phyloP scores from a whole-genome alignment of 64 coral and sea anemone species.

The Stichodactyla helianthus region DNA sequence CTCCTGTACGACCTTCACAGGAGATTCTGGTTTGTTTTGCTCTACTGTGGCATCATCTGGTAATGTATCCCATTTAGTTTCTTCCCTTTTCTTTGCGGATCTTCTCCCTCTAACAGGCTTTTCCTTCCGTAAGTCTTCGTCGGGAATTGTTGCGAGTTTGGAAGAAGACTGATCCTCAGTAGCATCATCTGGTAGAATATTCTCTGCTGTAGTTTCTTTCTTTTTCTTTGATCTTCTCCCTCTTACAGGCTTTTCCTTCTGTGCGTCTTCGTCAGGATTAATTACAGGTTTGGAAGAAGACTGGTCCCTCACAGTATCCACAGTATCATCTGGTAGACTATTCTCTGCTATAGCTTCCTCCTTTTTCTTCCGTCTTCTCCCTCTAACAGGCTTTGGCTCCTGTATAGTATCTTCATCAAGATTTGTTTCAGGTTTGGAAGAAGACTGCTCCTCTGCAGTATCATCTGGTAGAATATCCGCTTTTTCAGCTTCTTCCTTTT shows the following conservation, averaged over 20 bases:
- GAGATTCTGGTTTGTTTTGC: not conserved
- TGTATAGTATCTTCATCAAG: not conserved
- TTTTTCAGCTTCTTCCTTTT: not conserved
- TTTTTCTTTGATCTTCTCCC: not conserved
- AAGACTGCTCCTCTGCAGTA: not conserved
- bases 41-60: not conserved
- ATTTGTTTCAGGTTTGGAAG: not conserved
- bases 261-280: no score
- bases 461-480: not conserved
- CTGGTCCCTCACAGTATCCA: not conserved
- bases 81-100: not conserved
- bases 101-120: not conserved
- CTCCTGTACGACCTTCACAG: not conserved
- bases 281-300: not conserved
- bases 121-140: not conserved
- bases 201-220: not conserved
- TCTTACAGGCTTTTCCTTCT: conserved; percentile 2
- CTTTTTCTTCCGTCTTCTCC: not conserved
- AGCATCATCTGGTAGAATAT: not conserved
- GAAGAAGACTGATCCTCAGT: not conserved
- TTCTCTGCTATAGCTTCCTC: not conserved
- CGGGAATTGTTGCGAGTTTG: not conserved
- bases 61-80: not conserved
- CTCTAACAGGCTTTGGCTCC: not conserved
- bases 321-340: not conserved